Conservation (phyloP, 2,797 vertebrate species). For the Rhabdophis nuchalis region DNA sequence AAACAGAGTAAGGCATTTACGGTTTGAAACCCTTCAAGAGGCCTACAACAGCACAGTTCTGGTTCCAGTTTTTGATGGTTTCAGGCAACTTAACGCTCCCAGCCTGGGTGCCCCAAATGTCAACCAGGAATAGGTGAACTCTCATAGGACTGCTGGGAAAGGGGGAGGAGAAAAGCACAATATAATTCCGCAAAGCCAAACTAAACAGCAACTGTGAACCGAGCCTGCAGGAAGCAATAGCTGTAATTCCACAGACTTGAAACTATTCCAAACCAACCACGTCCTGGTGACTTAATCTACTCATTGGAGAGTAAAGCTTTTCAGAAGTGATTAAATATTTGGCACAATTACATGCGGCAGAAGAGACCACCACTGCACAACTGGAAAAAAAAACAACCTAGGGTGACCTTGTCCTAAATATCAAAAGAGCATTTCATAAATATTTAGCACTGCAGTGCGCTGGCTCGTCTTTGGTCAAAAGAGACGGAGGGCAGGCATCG, state of each 20-base stretch:
- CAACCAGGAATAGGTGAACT: neutral
- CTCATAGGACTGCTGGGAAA: neutral
- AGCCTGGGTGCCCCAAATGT: neutral
- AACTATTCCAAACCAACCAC: neutral
- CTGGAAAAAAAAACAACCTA: neutral
- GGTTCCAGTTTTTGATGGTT: neutral
- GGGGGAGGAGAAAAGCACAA: neutral
- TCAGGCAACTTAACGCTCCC: neutral
- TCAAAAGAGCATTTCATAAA: neutral
- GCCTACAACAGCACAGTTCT: neutral
- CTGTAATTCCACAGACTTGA: neutral
- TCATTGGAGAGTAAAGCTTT: neutral
- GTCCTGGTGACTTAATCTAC: neutral
- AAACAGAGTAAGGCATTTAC: neutral
- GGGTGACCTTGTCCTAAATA: neutral
- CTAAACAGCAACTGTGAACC: neutral
- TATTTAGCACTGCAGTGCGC: neutral
- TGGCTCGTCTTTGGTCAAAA: neutral
- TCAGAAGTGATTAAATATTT: slow-evolving; percentile 1
- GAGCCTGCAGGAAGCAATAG: neutral
- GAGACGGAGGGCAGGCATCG: neutral
- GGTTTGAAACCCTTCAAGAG: neutral
- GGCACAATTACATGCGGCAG: neutral
- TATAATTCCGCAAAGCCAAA: neutral
- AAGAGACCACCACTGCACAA: neutral